phyloP scores from a whole-genome alignment of 2,113 vertebrate species.

The Rhinoderma darwinii region DNA sequence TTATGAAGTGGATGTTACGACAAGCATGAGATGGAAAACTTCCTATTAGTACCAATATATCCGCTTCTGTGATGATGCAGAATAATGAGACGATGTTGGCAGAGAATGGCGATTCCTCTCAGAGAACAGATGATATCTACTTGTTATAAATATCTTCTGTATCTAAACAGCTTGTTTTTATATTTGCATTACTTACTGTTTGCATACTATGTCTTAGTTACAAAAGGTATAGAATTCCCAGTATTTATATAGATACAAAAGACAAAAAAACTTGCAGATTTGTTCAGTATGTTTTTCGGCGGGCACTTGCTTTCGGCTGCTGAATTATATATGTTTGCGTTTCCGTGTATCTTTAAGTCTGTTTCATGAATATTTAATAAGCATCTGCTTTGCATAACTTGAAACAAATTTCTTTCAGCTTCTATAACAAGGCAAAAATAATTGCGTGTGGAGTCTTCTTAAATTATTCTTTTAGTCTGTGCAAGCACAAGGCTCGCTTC shows the following conservation, averaged over 20 bases:
- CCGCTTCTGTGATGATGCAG: not conserved
- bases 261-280: not conserved
- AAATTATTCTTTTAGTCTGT: not conserved
- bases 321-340: slow-evolving; percentile 40
- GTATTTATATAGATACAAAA: not conserved
- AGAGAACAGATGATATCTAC: not conserved
- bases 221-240: not conserved
- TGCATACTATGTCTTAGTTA: not conserved
- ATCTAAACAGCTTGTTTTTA: not conserved
- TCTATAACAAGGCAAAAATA: slow-evolving; percentile 16
- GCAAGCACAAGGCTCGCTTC: not conserved
- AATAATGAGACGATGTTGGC: not conserved
- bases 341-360: slow-evolving; percentile 26
- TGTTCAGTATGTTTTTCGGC: not conserved
- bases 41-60: not conserved
- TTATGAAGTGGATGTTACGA: not conserved
- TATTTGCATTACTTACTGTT: not conserved
- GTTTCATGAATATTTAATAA: slow-evolving; percentile 39
- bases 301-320: not conserved
- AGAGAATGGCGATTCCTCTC: not conserved
- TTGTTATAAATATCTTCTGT: not conserved
- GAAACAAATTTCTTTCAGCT: slow-evolving; percentile 36
- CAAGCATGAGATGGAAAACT: not conserved
- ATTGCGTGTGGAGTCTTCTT: not conserved
- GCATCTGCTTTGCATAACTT: slow-evolving; percentile 46